Evolutionary conservation across 2,113 vertebrate genomes (phyloP).

Genomic region (Bubalus kerabau): DNA sequence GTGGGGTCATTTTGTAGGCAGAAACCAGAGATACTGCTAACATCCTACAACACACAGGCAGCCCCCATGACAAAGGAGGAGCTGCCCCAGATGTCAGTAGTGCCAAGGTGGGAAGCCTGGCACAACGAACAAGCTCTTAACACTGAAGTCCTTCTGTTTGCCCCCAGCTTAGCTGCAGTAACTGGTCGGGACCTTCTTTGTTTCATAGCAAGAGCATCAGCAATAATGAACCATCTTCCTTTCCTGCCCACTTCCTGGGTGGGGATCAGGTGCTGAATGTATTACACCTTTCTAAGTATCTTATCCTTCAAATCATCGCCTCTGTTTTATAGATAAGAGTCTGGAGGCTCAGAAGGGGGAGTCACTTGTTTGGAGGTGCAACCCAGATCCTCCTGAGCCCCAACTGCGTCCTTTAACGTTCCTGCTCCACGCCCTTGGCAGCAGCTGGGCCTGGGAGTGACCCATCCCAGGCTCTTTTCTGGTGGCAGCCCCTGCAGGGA

Average conservation of each 20-base stretch:
- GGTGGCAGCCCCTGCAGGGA: neutral
- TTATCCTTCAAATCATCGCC: neutral
- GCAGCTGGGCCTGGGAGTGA: neutral
- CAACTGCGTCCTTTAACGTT: neutral
- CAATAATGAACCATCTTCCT: neutral
- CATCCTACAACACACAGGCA: neutral
- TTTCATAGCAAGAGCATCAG: neutral
- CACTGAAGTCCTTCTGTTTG: too few species aligned
- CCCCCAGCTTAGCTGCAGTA: neutral
- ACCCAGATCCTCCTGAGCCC: neutral
- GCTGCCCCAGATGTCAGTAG: neutral
- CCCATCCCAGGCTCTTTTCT: neutral
- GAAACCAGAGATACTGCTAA: neutral
- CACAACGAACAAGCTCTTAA: fast-evolving
- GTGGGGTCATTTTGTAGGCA: neutral
- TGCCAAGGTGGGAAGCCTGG: neutral
- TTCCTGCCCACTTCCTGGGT: neutral
- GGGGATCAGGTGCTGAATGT: neutral
- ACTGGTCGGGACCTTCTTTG: neutral
- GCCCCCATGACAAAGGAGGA: too few species aligned
- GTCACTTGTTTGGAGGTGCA: neutral
- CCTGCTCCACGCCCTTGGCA: neutral
- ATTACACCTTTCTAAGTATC: neutral
- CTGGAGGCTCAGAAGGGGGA: neutral
- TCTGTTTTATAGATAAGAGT: neutral